phyloP scores from a whole-genome alignment of 2,797 vertebrate species.

The Somateria mollissima region DNA sequence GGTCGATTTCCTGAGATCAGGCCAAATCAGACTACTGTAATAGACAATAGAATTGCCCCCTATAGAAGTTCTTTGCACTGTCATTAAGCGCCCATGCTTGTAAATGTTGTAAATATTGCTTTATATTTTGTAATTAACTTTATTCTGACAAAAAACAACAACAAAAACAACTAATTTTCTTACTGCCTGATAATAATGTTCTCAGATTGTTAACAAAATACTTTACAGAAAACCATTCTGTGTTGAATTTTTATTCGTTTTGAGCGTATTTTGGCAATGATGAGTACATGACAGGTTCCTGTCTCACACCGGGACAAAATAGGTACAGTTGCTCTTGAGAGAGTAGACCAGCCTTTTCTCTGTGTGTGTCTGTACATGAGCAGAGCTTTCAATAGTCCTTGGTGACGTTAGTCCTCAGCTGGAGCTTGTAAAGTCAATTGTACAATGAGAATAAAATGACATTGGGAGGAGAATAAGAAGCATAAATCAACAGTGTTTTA shows the following conservation, averaged over 20 bases:
- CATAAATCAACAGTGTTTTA: background rate
- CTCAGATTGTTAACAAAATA: background rate
- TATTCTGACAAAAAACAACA: background rate
- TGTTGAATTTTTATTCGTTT: background rate
- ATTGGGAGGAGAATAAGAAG: background rate
- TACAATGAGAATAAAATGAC: background rate
- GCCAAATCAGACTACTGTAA: background rate
- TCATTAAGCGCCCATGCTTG: background rate
- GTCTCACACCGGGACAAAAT: background rate
- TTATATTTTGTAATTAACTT: background rate
- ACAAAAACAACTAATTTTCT: background rate
- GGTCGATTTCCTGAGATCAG: constrained; percentile 4
- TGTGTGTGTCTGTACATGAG: background rate
- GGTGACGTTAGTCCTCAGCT: background rate
- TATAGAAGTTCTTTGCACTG: background rate
- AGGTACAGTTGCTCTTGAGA: background rate
- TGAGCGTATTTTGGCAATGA: background rate
- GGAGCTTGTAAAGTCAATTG: background rate
- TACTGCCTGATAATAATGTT: background rate
- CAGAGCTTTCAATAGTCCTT: background rate
- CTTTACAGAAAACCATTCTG: background rate
- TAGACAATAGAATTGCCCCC: background rate
- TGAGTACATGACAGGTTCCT: background rate
- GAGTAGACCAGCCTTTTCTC: background rate
- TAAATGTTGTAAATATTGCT: background rate